Percentiles rank a stretch among this genome's conserved stretches.
phyloP scores from a whole-genome alignment of 2,797 vertebrate species.

The Esox masquinongy region DNA sequence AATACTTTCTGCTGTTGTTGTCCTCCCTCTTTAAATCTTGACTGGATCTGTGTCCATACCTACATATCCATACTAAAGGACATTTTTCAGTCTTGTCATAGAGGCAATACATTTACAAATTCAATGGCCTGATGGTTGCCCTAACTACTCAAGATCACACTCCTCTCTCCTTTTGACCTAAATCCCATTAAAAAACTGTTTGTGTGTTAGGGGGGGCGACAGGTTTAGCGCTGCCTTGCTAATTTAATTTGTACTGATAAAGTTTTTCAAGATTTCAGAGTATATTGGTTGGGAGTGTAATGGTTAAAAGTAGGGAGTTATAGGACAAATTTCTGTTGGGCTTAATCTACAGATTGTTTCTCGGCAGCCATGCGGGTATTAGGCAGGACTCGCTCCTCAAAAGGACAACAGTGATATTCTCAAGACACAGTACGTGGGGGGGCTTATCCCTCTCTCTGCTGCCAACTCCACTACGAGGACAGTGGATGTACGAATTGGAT shows the following conservation, averaged over 20 bases:
- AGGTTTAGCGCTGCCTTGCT: too few relatives aligned
- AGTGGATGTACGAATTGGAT: constrained; percentile 59
- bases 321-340: constrained; percentile 56
- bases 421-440: constrained; percentile 73
- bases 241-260: constrained; percentile 53
- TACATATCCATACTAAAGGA: too few relatives aligned
- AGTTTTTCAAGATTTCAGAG: constrained; percentile 58
- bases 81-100: constrained; percentile 11
- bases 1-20: constrained; percentile 6
- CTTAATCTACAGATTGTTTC: constrained; percentile 73
- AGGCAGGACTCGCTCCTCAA: constrained; percentile 67
- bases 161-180: too few relatives aligned
- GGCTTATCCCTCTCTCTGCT: constrained; percentile 68
- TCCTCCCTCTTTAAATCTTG: neutral
- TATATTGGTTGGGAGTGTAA: constrained; percentile 48
- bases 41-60: too few relatives aligned
- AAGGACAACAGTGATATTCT: constrained; percentile 69
- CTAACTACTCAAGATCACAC: too few relatives aligned
- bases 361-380: constrained; percentile 61
- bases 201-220: too few relatives aligned
- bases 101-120: too few relatives aligned
- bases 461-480: constrained; percentile 68
- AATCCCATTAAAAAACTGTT: too few relatives aligned
- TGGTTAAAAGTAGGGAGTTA: constrained; percentile 52
- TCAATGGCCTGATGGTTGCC: too few relatives aligned